phyloP scores from a whole-genome alignment of 1,140 invertebrate species.

The Lepidurus packardi region DNA sequence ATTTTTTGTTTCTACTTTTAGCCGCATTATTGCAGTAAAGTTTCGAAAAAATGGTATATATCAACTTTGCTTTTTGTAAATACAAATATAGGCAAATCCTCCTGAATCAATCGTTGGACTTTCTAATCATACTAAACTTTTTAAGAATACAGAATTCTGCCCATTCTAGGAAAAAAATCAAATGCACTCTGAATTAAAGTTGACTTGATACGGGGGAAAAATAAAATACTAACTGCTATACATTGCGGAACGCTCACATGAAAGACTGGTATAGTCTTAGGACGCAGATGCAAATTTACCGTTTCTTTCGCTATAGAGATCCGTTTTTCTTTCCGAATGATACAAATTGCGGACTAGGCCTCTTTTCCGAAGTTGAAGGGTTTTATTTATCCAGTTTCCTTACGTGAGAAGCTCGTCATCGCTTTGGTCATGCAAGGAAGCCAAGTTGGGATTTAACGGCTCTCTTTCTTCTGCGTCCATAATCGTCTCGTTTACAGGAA shows the following conservation, averaged over 20 bases:
- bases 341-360: background rate
- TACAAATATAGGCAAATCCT: background rate
- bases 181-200: too few species aligned
- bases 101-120: background rate
- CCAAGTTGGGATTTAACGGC: background rate
- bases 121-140: background rate
- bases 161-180: too few species aligned
- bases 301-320: background rate
- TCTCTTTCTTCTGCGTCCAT: constrained; percentile 2
- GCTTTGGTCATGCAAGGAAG: constrained; percentile 5
- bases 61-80: background rate
- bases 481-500: background rate
- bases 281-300: background rate
- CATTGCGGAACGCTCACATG: too few species aligned
- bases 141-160: too few species aligned
- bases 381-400: background rate
- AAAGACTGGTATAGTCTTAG: background rate
- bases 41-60: background rate
- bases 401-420: constrained; percentile 21
- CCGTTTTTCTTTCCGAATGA: background rate
- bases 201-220: too few species aligned
- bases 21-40: background rate
- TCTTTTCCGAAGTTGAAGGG: background rate
- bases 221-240: too few species aligned
- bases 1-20: too few species aligned